Percentiles rank a stretch among this genome's conserved stretches.
phyloP scores from a whole-genome alignment of 2,113 vertebrate genomes.

The Sylvia atricapilla region DNA sequence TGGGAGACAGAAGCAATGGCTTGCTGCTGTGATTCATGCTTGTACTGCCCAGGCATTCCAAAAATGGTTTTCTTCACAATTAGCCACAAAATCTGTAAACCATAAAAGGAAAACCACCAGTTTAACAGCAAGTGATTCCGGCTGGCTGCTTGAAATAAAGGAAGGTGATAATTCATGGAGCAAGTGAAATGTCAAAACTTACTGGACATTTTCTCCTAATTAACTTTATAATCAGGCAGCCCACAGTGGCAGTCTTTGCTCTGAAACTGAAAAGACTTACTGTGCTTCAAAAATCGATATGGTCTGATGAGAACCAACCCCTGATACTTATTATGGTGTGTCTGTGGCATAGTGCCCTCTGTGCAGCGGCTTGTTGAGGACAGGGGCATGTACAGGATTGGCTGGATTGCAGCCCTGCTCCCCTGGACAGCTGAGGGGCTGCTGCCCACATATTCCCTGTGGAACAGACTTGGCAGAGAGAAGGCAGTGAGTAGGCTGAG shows the following conservation, averaged over 20 bases:
- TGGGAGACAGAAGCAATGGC: conserved; percentile 54
- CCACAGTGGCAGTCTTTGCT: not conserved
- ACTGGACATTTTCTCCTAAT: not conserved
- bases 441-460: not conserved
- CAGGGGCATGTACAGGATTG: not conserved
- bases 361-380: not conserved
- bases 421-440: not conserved
- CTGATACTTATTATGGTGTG: not conserved
- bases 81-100: conserved; percentile 24
- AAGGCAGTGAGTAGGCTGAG: conserved; percentile 35
- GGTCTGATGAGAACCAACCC: not conserved
- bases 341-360: not conserved
- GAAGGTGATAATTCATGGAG: not conserved
- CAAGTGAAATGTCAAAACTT: not conserved
- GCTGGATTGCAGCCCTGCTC: not conserved
- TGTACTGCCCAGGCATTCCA: conserved; percentile 38
- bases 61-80: conserved; percentile 53
- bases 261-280: not conserved
- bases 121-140: not conserved
- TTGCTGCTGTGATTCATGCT: conserved; percentile 52
- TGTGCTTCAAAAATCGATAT: not conserved
- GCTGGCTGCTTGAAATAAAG: not conserved
- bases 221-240: not conserved
- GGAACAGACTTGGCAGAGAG: conserved; percentile 19
- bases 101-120: conserved; percentile 23